A percentile compares a stretch with the other conserved stretches of the same genome.
Conservation (phyloP, 1,140 invertebrate genomes). For the Aphelinus certus region DNA sequence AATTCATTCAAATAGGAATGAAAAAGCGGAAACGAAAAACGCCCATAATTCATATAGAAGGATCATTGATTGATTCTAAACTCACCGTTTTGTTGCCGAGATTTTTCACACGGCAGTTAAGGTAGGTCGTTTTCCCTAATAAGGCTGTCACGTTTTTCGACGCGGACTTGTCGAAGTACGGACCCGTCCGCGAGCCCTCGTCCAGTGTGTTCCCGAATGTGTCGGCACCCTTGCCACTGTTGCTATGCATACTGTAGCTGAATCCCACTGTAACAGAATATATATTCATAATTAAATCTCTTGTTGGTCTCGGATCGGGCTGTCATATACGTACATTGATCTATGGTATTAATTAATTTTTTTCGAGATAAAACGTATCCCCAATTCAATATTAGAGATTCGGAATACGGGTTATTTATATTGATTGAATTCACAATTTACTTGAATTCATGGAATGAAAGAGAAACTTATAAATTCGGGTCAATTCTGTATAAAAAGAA, state of each 20-base stretch:
- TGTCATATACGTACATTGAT: too few species aligned
- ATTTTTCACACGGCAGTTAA: constrained; percentile 86
- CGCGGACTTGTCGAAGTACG: constrained; percentile 75
- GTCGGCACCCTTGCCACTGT: constrained; percentile 54
- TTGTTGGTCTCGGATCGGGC: background rate
- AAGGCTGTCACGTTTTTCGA: constrained; percentile 84
- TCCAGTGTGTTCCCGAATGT: constrained; percentile 57
- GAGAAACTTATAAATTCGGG: too few species aligned
- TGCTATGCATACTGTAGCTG: constrained; percentile 54
- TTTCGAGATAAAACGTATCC: too few species aligned
- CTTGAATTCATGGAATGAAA: too few species aligned
- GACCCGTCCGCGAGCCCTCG: constrained; percentile 62
- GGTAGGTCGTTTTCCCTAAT: constrained; percentile 84
- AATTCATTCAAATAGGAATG: too few species aligned
- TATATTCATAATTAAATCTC: background rate
- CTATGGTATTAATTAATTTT: too few species aligned
- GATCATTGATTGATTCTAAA: constrained; percentile 40
- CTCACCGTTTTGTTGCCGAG: constrained; percentile 88
- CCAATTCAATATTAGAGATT: too few species aligned
- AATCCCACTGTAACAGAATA: constrained; percentile 54
- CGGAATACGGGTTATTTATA: too few species aligned
- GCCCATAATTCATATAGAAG: constrained; percentile 8
- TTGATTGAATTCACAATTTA: too few species aligned
- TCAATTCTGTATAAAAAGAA: too few species aligned
- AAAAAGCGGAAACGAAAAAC: too few species aligned